phyloP scores from a whole-genome alignment of 2,797 vertebrate species.

The Lepus oiostolus region DNA sequence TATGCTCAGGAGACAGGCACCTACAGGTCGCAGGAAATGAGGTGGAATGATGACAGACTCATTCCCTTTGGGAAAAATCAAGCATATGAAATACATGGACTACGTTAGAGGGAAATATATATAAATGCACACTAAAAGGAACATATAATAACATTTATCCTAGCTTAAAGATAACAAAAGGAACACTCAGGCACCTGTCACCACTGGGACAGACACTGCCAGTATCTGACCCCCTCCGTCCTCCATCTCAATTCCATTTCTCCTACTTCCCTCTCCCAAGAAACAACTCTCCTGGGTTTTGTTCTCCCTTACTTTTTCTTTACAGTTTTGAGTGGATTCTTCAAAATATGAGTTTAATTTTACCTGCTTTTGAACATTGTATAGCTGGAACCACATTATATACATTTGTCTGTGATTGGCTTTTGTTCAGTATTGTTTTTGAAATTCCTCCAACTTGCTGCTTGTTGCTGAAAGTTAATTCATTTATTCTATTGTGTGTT shows the following conservation, averaged over 20 bases:
- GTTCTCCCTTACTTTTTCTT: neutral
- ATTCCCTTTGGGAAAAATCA: neutral
- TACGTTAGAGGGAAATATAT: too few species aligned
- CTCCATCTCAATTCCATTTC: neutral
- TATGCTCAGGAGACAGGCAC: neutral
- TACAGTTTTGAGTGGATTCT: neutral
- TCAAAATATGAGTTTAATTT: conserved; percentile 1
- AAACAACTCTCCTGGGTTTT: neutral
- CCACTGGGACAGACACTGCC: neutral
- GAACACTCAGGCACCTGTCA: neutral
- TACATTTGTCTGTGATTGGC: neutral
- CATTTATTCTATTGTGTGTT: neutral
- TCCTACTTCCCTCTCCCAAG: neutral
- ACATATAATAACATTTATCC: neutral
- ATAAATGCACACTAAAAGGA: neutral
- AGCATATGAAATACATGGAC: neutral
- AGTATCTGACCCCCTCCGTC: neutral
- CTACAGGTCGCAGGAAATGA: neutral
- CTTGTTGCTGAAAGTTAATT: neutral
- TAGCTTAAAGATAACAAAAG: neutral
- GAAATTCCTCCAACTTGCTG: neutral
- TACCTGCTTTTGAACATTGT: neutral
- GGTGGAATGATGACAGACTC: neutral
- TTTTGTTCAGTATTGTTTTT: conserved; percentile 17
- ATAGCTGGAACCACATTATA: neutral